Evolutionary conservation across 2,113 vertebrate genomes (phyloP).

Genomic region (Redunca redunca): DNA sequence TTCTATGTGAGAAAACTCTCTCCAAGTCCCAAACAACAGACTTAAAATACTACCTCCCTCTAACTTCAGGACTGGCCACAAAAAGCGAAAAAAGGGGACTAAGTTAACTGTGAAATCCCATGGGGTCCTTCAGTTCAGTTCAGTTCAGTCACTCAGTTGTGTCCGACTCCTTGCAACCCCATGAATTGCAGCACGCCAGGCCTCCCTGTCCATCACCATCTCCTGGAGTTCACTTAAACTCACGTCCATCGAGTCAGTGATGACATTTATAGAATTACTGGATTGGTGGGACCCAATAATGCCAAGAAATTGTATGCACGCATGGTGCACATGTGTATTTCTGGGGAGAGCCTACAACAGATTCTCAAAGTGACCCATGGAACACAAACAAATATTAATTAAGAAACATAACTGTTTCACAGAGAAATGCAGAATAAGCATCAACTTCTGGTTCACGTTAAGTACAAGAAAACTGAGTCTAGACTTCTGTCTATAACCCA

Average conservation of each 20-base stretch:
- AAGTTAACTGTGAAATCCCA: not conserved
- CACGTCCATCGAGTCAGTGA: rapidly evolving
- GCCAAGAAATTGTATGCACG: not conserved
- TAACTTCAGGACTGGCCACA: not conserved
- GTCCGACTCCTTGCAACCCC: too few relatives aligned
- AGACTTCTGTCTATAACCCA: not conserved
- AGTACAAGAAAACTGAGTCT: not conserved
- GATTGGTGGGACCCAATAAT: not conserved
- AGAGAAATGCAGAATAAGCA: not conserved
- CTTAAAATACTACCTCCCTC: not conserved
- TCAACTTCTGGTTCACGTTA: not conserved
- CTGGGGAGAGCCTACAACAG: not conserved
- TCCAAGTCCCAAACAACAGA: not conserved
- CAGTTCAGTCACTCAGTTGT: too few relatives aligned
- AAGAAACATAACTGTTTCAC: not conserved
- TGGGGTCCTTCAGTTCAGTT: not conserved
- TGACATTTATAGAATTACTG: not conserved
- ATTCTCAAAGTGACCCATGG: not conserved
- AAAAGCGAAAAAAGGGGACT: not conserved
- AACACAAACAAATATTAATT: not conserved
- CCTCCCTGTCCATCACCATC: too few relatives aligned
- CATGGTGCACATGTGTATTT: not conserved
- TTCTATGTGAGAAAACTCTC: not conserved
- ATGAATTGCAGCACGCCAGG: too few relatives aligned
- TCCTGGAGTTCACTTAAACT: too few relatives aligned